A percentile compares a stretch with the other conserved stretches of the same genome.
phyloP scores from a whole-genome alignment of 2,797 vertebrate genomes.

The Oreochromis grahami region DNA sequence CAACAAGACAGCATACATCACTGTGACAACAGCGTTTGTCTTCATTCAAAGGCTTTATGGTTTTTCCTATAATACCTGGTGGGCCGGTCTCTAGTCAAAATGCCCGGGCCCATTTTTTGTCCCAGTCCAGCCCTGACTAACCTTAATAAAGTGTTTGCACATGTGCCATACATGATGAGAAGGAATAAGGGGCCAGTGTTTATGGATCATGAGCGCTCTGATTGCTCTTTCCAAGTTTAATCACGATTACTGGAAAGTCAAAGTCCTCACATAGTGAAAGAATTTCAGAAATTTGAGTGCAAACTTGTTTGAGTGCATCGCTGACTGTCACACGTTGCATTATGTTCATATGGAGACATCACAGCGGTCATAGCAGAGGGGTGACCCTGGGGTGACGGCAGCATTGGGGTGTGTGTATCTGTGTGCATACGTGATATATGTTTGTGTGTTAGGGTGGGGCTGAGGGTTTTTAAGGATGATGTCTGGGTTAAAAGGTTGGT shows the following conservation, averaged over 20 bases:
- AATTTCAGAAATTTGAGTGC: neutral
- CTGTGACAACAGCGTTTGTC: too few relatives aligned
- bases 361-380: conserved; percentile 22
- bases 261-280: neutral
- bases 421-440: neutral
- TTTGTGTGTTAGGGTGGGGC: conserved; percentile 23
- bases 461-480: conserved; percentile 29
- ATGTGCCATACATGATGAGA: neutral
- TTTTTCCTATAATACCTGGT: too few relatives aligned
- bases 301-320: neutral
- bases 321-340: conserved; percentile 6
- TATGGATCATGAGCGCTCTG: neutral
- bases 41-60: too few relatives aligned
- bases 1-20: too few relatives aligned
- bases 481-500: conserved; percentile 22
- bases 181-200: neutral
- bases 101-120: too few relatives aligned
- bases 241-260: neutral
- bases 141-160: neutral
- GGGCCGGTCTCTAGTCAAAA: too few relatives aligned
- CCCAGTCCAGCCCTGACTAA: too few relatives aligned
- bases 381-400: conserved; percentile 15
- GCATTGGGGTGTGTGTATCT: neutral
- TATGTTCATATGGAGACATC: neutral
- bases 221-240: neutral